phyloP scores from a whole-genome alignment of 2,888 invertebrate genomes.

The Pristionchus entomophagus region DNA sequence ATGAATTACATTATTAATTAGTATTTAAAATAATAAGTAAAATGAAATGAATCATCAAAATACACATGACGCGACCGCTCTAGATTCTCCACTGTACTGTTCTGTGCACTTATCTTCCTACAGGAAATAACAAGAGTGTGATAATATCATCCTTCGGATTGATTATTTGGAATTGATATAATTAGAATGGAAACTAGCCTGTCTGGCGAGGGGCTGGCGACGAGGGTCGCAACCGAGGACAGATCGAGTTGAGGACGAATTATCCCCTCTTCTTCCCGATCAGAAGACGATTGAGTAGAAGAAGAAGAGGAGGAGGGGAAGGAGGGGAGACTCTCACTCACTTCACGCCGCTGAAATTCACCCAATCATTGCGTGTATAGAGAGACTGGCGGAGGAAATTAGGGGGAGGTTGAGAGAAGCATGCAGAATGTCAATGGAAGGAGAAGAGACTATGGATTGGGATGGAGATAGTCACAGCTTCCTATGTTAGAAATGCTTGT shows the following conservation, averaged over 20 bases:
- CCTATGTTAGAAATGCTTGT: slow-evolving; percentile 1
- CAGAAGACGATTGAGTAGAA: background rate
- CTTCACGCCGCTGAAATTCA: background rate
- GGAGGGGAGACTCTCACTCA: background rate
- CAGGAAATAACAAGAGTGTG: slow-evolving; percentile 16
- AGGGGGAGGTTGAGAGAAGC: background rate
- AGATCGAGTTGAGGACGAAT: slow-evolving; percentile 26
- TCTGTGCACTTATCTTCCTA: background rate
- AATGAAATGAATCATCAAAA: background rate
- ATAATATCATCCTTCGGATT: background rate
- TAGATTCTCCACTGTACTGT: background rate
- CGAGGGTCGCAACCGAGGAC: background rate
- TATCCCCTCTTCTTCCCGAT: background rate
- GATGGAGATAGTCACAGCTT: background rate
- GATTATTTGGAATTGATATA: background rate
- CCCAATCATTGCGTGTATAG: no score
- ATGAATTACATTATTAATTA: background rate
- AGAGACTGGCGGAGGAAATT: slow-evolving; percentile 26
- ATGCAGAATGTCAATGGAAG: background rate
- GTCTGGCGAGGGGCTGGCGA: background rate
- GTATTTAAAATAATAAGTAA: background rate
- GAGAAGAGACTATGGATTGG: slow-evolving; percentile 1
- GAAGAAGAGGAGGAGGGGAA: slow-evolving; percentile 12
- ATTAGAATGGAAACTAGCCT: background rate
- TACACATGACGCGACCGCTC: background rate